A percentile compares a stretch with the other conserved stretches of the same genome.
Conservation (phyloP, 2,888 invertebrate genomes). For the Adineta ricciae region DNA sequence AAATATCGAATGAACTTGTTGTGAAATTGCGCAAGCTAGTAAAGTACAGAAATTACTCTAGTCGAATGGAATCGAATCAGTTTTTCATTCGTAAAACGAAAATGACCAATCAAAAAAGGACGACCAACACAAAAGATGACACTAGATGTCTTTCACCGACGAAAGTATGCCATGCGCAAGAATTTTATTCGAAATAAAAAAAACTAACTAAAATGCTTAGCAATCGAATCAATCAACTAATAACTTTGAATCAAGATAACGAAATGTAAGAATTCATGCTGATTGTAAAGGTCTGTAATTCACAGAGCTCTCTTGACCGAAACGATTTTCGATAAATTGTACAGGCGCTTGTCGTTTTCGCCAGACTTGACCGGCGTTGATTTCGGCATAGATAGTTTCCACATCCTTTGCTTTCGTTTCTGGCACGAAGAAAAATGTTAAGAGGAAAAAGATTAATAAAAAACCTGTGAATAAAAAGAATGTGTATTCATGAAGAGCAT, state of each 20-base stretch:
- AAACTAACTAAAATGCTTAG: too few relatives aligned
- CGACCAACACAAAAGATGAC: neutral
- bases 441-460: conserved; percentile 28
- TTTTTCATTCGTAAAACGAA: neutral
- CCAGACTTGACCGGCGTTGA: conserved; percentile 2
- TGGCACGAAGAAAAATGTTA: conserved; percentile 32
- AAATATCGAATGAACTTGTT: too few relatives aligned
- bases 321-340: neutral
- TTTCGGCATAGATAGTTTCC: conserved; percentile 26
- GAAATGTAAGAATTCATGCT: neutral
- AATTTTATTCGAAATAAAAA: neutral
- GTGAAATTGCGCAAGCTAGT: too few relatives aligned
- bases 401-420: conserved; percentile 33
- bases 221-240: too few relatives aligned
- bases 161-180: neutral
- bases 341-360: neutral
- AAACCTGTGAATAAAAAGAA: conserved; percentile 29
- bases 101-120: neutral
- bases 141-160: neutral
- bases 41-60: too few relatives aligned
- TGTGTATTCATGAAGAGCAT: conserved; percentile 25
- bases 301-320: neutral
- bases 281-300: neutral
- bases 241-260: neutral
- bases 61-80: too few relatives aligned